phyloP scores from a whole-genome alignment of 1,140 invertebrate species.

The Diabrotica virgifera region DNA sequence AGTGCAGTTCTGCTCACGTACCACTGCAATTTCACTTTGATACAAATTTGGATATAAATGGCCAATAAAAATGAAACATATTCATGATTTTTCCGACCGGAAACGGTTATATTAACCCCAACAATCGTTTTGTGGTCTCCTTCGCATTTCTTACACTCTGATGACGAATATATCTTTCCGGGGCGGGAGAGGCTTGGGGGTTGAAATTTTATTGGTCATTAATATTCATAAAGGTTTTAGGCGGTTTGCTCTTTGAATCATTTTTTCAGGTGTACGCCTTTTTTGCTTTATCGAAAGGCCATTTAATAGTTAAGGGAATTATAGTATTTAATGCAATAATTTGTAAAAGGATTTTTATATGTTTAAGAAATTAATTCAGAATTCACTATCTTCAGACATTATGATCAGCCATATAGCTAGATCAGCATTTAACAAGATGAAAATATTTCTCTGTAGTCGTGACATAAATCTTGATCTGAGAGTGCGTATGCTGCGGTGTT shows the following conservation, averaged over 20 bases:
- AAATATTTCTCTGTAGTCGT: too few relatives aligned
- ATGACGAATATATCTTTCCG: slow-evolving; percentile 28
- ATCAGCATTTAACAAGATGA: too few relatives aligned
- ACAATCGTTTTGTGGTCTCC: slow-evolving; percentile 28
- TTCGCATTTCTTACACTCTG: slow-evolving; percentile 28
- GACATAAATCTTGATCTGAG: too few relatives aligned
- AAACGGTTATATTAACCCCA: slow-evolving; percentile 45
- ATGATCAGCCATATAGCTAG: too few relatives aligned
- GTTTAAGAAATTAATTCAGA: too few relatives aligned
- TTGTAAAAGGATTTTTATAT: too few relatives aligned
- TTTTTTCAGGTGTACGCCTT: slow-evolving; percentile 10
- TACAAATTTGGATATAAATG: slow-evolving; percentile 43
- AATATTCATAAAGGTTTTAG: slow-evolving; percentile 32
- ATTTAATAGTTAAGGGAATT: too few relatives aligned
- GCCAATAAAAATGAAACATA: slow-evolving; percentile 50
- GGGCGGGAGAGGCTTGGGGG: slow-evolving; percentile 10
- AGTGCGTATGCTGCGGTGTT: too few relatives aligned
- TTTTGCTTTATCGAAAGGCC: background rate
- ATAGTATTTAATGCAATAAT: too few relatives aligned
- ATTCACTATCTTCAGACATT: too few relatives aligned
- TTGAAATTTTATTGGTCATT: slow-evolving; percentile 36
- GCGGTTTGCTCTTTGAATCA: slow-evolving; percentile 10
- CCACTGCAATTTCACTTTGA: slow-evolving; percentile 22
- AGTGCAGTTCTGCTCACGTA: too few relatives aligned
- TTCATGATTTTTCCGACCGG: slow-evolving; percentile 48